Percentiles rank a stretch among this genome's conserved stretches.
Evolutionary conservation across 2,888 invertebrate genomes (phyloP).

Genomic region (Galerucella pusilla): DNA sequence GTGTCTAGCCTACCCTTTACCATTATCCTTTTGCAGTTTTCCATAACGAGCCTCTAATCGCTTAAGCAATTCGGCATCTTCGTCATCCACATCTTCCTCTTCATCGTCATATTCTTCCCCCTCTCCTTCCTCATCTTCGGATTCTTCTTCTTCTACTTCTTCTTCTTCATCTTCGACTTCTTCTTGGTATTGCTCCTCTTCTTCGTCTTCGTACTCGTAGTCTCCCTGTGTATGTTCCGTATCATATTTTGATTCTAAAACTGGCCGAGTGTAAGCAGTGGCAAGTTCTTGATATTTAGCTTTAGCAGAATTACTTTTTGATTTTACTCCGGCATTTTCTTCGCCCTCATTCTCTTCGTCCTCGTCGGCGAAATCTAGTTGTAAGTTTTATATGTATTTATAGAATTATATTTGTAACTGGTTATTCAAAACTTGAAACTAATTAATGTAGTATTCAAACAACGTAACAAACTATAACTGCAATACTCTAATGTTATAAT

Average conservation of each 20-base stretch:
- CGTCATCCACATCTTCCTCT: conserved; percentile 70
- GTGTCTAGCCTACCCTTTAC: conserved; percentile 38
- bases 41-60: conserved; percentile 81
- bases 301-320: conserved; percentile 52
- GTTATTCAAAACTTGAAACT: neutral
- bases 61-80: conserved; percentile 76
- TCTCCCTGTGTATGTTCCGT: conserved; percentile 48
- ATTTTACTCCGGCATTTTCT: conserved; percentile 50
- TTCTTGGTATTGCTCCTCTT: conserved; percentile 63
- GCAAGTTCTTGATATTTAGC: conserved; percentile 60
- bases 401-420: neutral
- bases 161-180: conserved; percentile 63
- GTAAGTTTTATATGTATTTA: conserved; percentile 3
- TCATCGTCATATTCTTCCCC: conserved; percentile 61
- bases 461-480: too few relatives aligned
- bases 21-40: conserved; percentile 67
- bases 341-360: conserved; percentile 57
- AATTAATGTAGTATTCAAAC: neutral
- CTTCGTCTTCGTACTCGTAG: conserved; percentile 54
- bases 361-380: conserved; percentile 61
- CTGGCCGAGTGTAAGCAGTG: conserved; percentile 58
- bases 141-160: conserved; percentile 62
- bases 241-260: conserved; percentile 52
- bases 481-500: too few relatives aligned
- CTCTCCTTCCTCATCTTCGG: conserved; percentile 62